Evolutionary conservation across 2,888 invertebrate species (phyloP), one percentile per base, ranked within the genome.

Genomic region (Folsomia candida): DNA sequence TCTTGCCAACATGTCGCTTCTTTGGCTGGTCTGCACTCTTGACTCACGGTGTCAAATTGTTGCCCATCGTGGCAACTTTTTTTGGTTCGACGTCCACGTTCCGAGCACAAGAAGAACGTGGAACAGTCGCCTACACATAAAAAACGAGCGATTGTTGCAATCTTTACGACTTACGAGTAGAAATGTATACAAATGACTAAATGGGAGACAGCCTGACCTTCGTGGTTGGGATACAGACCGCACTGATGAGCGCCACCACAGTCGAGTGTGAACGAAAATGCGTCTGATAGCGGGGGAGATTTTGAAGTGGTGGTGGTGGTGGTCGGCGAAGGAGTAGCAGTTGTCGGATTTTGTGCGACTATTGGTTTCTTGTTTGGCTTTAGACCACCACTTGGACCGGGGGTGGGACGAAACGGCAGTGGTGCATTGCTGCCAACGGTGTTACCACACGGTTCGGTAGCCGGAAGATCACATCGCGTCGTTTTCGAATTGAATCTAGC

Each of bases 181-280:
- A n/a, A n/a, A n/a, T n/a, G n/a, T n/a, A n/a, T n/a, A n/a, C n/a
- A n/a, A n/a, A n/a, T n/a, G n/a, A n/a, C n/a, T n/a, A n/a, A n/a
- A n/a, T n/a, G n/a, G n/a, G n/a, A n/a, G n/a, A 37, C 4, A 37
- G 6, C 37, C 14, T 37, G 4, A 37, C 37, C 37, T 37, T 37
- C n/a, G n/a, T 54, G 54, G 54, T 76, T 76, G 1, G 76, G 71
- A 37, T 74, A 76, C 24, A 76, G 51, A 9, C 76, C 76, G 60
- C 76, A 76, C 2, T 51, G 54, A 29, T 67, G 37, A 11, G 27
- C 28, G 11, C 11, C 2, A 14, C 24, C 27, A 57, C 76, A 76
- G 37, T 70, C 69, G 1, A 76, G 67, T 82, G 82, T 26, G 83
- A 67, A 69, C 14, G 60, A 37, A n/a, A 57, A 24, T 14, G 29